Evolutionary conservation across 2,888 invertebrate genomes (phyloP).

Genomic region (Ornithoptera alexandrae): DNA sequence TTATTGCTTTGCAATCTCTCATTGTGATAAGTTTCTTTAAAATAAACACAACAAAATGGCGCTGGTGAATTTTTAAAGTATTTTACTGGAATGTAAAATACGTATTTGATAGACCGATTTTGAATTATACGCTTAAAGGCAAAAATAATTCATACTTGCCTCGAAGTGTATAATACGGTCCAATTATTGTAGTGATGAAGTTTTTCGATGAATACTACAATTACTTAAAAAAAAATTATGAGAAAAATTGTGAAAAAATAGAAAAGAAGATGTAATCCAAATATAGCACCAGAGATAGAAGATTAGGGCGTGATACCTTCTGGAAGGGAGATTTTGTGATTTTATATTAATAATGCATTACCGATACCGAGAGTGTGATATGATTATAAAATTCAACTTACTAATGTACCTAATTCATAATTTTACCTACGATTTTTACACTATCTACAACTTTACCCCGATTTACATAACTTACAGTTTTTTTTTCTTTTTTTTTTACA

Average conservation of each 20-base stretch:
- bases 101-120: neutral
- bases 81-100: neutral
- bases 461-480: conserved; percentile 47
- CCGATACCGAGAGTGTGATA: conserved; percentile 65
- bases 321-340: conserved; percentile 41
- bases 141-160: neutral
- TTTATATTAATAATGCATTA: conserved; percentile 49
- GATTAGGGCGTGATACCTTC: conserved; percentile 32
- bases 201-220: neutral
- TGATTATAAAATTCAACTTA: conserved; percentile 77
- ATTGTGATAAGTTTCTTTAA: neutral
- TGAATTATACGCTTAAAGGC: neutral
- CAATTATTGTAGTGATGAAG: neutral
- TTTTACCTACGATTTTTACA: conserved; percentile 71
- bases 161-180: neutral
- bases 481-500: conserved; percentile 43
- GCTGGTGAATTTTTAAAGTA: neutral
- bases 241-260: conserved; percentile 28
- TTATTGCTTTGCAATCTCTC: neutral
- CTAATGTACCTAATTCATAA: conserved; percentile 58
- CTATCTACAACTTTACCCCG: conserved; percentile 69
- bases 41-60: neutral
- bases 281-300: conserved; percentile 61
- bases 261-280: conserved; percentile 37
- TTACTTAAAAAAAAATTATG: neutral